Evolutionary conservation across 2,888 invertebrate genomes (phyloP), one percentile per base, ranked within the genome.

Genomic region (Lacanobia wlatinum): DNA sequence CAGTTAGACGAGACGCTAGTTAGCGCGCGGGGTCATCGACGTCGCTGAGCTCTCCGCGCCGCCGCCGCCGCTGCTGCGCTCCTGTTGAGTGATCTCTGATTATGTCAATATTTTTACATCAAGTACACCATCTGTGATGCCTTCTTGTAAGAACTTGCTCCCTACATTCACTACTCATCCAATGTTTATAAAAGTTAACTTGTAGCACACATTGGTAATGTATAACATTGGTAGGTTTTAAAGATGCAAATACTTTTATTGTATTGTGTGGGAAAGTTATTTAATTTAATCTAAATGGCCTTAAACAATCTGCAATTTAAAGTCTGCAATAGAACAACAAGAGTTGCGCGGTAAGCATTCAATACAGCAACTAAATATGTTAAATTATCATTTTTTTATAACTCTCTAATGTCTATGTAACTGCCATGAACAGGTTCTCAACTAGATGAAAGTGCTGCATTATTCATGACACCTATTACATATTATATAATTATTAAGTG

Each of bases 11-110:
- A 82, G 75, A 70, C 70, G 76, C 80, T 80, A 75, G 78, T 73
- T 73, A 77, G 65, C 53, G 46, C 71, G 76, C 73, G 85, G 83
- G 86, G 86, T 86, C 85, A 86, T 76, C 86, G 87, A 85, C 86
- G 86, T 70, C 68, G 71, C 34, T 75, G 58, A 65, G 77, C 69
- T 69, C 53, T 68, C 53, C 55, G 23, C 59, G 52, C 66, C 63
- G 46, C 67, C 71, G 64, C 69, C 64, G 43, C 43, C 9, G 66
- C 50, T 73, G 65, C 71, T 71, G 55, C 61, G 58, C 60, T 72
- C 21, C 6, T 62, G 65, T 64, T 70, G 58, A 56, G n/a, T 21
- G n/a, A 65, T 70, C 73, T 55, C 61, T 55, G 64, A 70, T 74
- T 59, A 53, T 55, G 63, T 67, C 53, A 55, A 67, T 62, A 18